Conservation (phyloP, 2,797 vertebrate genomes). For the Moxostoma hubbsi region DNA sequence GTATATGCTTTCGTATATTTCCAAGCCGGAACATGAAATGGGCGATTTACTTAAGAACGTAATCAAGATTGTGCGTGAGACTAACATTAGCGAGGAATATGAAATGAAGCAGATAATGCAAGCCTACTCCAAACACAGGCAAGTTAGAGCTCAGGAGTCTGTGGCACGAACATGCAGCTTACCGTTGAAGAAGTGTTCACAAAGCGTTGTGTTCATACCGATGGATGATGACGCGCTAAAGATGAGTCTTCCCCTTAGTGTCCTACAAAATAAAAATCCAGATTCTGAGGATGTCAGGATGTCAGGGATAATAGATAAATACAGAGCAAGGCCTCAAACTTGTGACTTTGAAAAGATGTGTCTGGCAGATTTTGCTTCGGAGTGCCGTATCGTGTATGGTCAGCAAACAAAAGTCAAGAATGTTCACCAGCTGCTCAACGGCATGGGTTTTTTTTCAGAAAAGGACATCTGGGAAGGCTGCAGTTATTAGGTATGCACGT, state of each 20-base stretch:
- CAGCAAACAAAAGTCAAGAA: slow-evolving; percentile 10
- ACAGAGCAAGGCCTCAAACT: not conserved
- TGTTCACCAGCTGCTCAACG: slow-evolving; percentile 16
- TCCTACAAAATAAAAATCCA: not conserved
- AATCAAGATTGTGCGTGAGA: not conserved
- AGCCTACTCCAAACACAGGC: slow-evolving; percentile 7
- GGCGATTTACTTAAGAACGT: slow-evolving; percentile 32
- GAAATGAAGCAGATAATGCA: slow-evolving; percentile 41
- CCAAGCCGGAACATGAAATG: slow-evolving; percentile 34
- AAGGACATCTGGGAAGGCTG: slow-evolving; percentile 11
- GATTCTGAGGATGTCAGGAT: not conserved
- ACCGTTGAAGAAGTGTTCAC: slow-evolving; percentile 33
- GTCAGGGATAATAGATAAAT: not conserved
- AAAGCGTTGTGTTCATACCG: slow-evolving; percentile 18
- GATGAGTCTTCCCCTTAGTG: slow-evolving; percentile 20
- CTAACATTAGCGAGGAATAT: not conserved
- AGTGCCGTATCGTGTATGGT: not conserved
- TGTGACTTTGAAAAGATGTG: not conserved
- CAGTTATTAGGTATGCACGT: slow-evolving; percentile 9
- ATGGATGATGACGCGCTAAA: slow-evolving; percentile 26
- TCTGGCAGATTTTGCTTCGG: not conserved
- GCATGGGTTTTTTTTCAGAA: slow-evolving; percentile 39
- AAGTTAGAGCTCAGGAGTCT: not conserved
- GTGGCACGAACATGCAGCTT: slow-evolving; percentile 17
- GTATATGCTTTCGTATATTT: slow-evolving; percentile 2